Conservation (phyloP, 1,140 invertebrate species). For the Vanessa tameamea region DNA sequence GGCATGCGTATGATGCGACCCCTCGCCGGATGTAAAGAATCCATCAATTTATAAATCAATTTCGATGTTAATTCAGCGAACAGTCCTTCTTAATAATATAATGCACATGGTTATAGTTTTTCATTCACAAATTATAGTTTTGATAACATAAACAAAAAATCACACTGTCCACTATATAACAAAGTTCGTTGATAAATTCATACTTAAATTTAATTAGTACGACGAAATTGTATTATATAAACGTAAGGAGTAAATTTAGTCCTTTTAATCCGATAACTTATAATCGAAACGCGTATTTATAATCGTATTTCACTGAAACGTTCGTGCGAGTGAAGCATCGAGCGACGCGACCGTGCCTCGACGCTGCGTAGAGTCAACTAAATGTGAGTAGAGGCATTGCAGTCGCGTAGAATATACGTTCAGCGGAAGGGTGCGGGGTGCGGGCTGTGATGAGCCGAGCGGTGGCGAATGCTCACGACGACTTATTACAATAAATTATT, state of each 20-base stretch:
- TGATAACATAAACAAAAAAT: conserved; percentile 62
- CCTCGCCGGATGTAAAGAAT: conserved; percentile 74
- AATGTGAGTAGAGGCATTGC: conserved; percentile 72
- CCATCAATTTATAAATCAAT: conserved; percentile 78
- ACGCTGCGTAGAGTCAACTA: conserved; percentile 74
- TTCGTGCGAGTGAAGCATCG: conserved; percentile 62
- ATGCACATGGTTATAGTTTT: conserved; percentile 57
- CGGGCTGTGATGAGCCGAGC: conserved; percentile 66
- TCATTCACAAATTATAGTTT: conserved; percentile 47
- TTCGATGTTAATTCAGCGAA: conserved; percentile 64
- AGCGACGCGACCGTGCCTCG: conserved; percentile 69
- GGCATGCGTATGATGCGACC: conserved; percentile 71
- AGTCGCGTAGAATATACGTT: conserved; percentile 72
- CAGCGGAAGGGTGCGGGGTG: conserved; percentile 53
- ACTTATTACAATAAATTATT: conserved; percentile 80
- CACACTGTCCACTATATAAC: conserved; percentile 50
- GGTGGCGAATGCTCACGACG: conserved; percentile 76
- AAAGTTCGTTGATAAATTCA: not conserved
- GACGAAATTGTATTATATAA: not conserved
- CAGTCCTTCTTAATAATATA: conserved; percentile 65
- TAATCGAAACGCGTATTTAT: conserved; percentile 61
- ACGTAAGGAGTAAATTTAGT: not conserved
- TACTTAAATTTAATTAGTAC: conserved; percentile 7
- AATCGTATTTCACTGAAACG: conserved; percentile 70
- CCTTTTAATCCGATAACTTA: conserved; percentile 36